Evolutionary conservation across 2,797 vertebrate species (phyloP), one percentile per base, ranked within the genome.

Genomic region (Gymnothorax javanicus): DNA sequence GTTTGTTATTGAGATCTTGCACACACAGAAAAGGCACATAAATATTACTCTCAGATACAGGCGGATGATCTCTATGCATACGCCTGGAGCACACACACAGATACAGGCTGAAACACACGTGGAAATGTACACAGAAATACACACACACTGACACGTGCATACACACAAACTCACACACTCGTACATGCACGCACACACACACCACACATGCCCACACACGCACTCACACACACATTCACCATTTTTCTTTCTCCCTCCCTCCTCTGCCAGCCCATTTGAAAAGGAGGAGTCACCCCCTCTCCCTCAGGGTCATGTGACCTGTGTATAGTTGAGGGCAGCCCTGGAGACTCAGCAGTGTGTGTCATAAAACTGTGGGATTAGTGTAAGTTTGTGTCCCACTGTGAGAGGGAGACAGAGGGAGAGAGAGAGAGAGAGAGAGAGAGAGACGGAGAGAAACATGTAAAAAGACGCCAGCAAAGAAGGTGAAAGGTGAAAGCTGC

Each of bases 281-380:
- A 54, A 57, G 81, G 81, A 59, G 56, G 81, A 59, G 56, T 7
- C 58, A 4, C 9, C 58, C 58, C 58, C 58, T 1, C 58, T 7
- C 81, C 81, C 57, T n/a, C n/a, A 27, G n/a, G 81, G 81, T 59
- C 81, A 83, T 59, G 81, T 83, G 81, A 83, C 54, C 57, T 58
- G 81, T 27, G 23, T 54, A 58, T 59, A 57, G 81, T 57, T 83
- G 56, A 83, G 81, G n/a, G 77, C 56, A 33, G 81, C 81, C 56
- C 81, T 59, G 9, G 25, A n/a, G n/a, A 54, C 81, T 83, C 56
- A n/a, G 59, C n/a, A 7, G 25, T 58, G 81, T 59, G 56, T 59
- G 81, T 83, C 81, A 83, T 59, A 58, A 83, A 83, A 83, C 56
- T 83, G 56, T 58, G 57, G 57, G 57, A 59, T 83, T 83, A 83